Evolutionary conservation across 1,140 invertebrate species (phyloP).

Genomic region (Colletes latitarsis): DNA sequence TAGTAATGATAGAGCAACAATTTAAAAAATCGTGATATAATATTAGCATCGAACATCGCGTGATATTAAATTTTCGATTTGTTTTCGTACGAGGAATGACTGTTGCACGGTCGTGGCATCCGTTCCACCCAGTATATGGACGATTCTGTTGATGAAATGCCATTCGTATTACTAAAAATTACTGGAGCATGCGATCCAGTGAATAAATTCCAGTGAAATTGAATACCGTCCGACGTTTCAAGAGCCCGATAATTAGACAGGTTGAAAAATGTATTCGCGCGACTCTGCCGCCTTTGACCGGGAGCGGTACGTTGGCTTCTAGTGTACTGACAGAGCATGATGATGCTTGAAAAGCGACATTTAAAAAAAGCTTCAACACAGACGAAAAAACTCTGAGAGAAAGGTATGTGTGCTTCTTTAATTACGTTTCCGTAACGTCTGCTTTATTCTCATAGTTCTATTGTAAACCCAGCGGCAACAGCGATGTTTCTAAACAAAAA

Average conservation of each 20-base stretch:
- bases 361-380: conserved; percentile 14
- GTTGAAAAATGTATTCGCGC: conserved; percentile 63
- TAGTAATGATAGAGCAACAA: too few species aligned
- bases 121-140: too few species aligned
- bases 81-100: too few species aligned
- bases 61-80: too few species aligned
- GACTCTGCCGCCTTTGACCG: conserved; percentile 28
- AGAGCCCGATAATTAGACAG: conserved; percentile 64
- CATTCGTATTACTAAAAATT: conserved; percentile 59
- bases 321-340: conserved; percentile 16
- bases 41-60: too few species aligned
- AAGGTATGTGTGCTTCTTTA: not conserved
- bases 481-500: too few species aligned
- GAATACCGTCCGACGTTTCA: conserved; percentile 50
- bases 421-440: not conserved
- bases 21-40: too few species aligned
- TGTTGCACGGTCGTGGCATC: too few species aligned
- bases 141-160: conserved; percentile 13
- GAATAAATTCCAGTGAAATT: conserved; percentile 62
- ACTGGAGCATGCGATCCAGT: conserved; percentile 24
- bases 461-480: too few species aligned
- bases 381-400: not conserved
- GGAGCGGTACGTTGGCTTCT: conserved; percentile 9
- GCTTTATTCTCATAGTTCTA: not conserved
- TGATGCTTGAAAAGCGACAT: conserved; percentile 45